A percentile compares a stretch with the other conserved stretches of the same genome.
Conservation (phyloP, 2,113 vertebrate species). For the Pelobates fuscus region DNA sequence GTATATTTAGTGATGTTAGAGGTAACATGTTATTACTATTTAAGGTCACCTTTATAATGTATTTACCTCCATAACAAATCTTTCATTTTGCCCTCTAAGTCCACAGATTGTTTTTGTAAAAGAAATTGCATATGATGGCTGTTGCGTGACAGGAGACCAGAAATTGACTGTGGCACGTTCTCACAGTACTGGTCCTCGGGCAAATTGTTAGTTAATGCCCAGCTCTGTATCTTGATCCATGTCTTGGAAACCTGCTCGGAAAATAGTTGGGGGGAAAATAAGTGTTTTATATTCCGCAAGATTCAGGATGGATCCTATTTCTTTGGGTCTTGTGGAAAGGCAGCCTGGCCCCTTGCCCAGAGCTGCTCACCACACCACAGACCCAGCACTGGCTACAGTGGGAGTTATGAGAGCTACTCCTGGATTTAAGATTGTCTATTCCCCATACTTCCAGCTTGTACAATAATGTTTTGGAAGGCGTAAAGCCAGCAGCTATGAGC, state of each 20-base stretch:
- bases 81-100: neutral
- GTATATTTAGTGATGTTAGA: too few relatives aligned
- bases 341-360: conserved; percentile 27
- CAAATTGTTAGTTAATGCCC: conserved; percentile 31
- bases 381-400: conserved; percentile 14
- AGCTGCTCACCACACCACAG: conserved; percentile 41
- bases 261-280: conserved; percentile 33
- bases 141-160: neutral
- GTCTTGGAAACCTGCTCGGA: conserved; percentile 37
- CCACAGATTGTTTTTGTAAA: neutral
- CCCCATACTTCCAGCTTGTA: conserved; percentile 12
- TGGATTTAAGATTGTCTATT: conserved; percentile 22
- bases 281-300: conserved; percentile 42
- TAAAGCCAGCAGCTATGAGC: conserved; percentile 3
- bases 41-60: too few relatives aligned
- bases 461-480: conserved; percentile 33
- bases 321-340: conserved; percentile 40
- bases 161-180: neutral
- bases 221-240: conserved; percentile 20
- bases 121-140: neutral
- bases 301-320: conserved; percentile 46
- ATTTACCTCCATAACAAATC: neutral
- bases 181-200: neutral
- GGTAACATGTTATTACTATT: too few relatives aligned
- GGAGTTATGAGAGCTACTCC: conserved; percentile 23